A percentile compares a stretch with the other conserved stretches of the same genome.
Conservation (phyloP, 2,113 vertebrate species). For the Terrapene triunguis region DNA sequence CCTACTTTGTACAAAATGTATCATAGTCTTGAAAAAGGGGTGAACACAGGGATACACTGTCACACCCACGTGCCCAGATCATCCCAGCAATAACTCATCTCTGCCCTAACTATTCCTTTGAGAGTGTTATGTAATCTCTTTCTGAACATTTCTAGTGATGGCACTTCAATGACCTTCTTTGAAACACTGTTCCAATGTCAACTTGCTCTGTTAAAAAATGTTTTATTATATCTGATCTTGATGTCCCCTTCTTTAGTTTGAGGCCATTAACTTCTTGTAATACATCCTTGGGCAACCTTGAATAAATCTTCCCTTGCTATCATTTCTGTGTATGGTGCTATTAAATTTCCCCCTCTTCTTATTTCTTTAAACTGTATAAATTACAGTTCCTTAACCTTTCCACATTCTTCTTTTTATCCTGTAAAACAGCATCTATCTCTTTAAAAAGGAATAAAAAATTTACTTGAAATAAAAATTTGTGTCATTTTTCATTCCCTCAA, state of each 20-base stretch:
- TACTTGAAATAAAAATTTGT: neutral
- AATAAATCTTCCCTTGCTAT: constrained; percentile 33
- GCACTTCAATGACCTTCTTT: constrained; percentile 13
- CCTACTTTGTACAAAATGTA: too few species aligned
- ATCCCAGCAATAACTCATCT: constrained; percentile 12
- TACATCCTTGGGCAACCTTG: constrained; percentile 30
- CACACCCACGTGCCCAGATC: neutral
- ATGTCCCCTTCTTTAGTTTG: constrained; percentile 7
- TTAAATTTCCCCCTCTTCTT: neutral
- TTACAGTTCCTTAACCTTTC: neutral
- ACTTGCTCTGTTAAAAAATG: constrained; percentile 35
- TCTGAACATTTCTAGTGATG: neutral
- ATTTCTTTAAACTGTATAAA: neutral
- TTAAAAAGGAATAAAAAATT: constrained; percentile 1
- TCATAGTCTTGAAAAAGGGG: too few species aligned
- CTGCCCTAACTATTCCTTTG: neutral
- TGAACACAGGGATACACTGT: too few species aligned
- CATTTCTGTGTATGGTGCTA: neutral
- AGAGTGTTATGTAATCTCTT: constrained; percentile 12
- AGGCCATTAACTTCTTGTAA: constrained; percentile 32
- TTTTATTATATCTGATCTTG: constrained; percentile 12
- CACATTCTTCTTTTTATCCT: neutral
- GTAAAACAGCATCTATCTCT: neutral
- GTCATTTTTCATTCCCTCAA: neutral
- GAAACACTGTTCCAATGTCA: constrained; percentile 1